These are phyloP conservation scores for Paradoxurus hermaphroditus DNA, from an alignment of 2,113 vertebrate genomes.

Conservation along the genomic window DNA sequence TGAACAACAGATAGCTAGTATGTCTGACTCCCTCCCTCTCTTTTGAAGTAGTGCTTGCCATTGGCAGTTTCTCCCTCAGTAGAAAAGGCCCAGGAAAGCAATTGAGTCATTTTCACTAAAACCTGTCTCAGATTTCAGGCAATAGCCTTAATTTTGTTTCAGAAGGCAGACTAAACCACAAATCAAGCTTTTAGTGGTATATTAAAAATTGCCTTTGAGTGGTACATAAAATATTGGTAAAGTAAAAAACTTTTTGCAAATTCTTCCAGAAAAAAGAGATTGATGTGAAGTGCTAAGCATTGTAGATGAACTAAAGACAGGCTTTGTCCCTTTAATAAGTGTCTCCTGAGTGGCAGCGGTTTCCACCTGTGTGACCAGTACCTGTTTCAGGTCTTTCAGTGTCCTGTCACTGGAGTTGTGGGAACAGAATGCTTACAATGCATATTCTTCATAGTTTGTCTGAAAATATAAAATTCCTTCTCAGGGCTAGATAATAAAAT, in stretches of 20 bases:
- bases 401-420: slow-evolving; percentile 36
- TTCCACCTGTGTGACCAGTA: neutral
- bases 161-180: neutral
- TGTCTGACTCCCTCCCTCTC: neutral
- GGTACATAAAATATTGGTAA: neutral
- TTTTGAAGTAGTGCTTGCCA: neutral
- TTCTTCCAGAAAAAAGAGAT: neutral
- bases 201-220: neutral
- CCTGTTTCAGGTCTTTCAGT: slow-evolving; percentile 31
- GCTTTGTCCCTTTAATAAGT: neutral
- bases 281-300: neutral
- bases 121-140: neutral
- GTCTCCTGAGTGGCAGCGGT: accelerated
- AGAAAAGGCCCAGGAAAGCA: neutral
- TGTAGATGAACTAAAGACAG: neutral
- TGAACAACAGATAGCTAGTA: neutral
- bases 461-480: slow-evolving; percentile 81
- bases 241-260: neutral
- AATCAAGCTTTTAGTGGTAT: neutral
- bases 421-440: slow-evolving; percentile 70
- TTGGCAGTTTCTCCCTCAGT: neutral
- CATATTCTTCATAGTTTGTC: slow-evolving; percentile 78
- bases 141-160: neutral
- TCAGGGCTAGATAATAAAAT: slow-evolving; percentile 81
- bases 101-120: neutral